Evolutionary conservation across 2,113 vertebrate genomes (phyloP).

Genomic region (Neoarius graeffei): DNA sequence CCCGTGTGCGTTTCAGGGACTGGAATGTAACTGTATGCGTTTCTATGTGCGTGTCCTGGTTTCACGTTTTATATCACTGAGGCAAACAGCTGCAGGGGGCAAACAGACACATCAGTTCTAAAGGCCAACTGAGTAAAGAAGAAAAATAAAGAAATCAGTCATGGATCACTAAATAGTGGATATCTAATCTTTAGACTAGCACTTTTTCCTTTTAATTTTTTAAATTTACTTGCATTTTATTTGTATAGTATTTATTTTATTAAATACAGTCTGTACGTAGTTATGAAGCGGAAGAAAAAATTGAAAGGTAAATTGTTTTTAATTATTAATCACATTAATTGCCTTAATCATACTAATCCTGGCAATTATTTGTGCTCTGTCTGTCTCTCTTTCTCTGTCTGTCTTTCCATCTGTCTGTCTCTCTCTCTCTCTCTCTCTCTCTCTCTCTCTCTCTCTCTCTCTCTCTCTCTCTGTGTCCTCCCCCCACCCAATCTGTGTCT

Average conservation of each 20-base stretch:
- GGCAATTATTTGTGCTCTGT: too few species aligned
- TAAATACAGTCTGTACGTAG: background rate
- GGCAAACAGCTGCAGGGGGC: background rate
- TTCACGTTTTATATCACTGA: background rate
- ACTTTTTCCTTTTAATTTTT: background rate
- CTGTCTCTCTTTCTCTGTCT: too few species aligned
- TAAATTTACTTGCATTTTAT: background rate
- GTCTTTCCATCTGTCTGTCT: background rate
- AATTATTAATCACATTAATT: too few species aligned
- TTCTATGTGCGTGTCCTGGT: background rate
- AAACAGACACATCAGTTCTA: background rate
- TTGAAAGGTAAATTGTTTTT: background rate
- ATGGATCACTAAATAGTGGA: too few species aligned
- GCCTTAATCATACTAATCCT: too few species aligned
- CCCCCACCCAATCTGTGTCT: too few species aligned
- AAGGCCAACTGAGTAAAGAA: too few species aligned
- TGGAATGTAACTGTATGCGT: background rate
- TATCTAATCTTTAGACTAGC: too few species aligned
- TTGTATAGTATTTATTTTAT: background rate
- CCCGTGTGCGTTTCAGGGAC: background rate
- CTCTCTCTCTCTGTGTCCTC: slow-evolving; percentile 48
- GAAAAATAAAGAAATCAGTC: too few species aligned
- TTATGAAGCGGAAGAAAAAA: background rate
- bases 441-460: slow-evolving; percentile 58
- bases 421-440: slow-evolving; percentile 55